These are phyloP conservation scores for Rafetus swinhoei DNA, from an alignment of 2,113 vertebrate genomes.

Conservation along the genomic window DNA sequence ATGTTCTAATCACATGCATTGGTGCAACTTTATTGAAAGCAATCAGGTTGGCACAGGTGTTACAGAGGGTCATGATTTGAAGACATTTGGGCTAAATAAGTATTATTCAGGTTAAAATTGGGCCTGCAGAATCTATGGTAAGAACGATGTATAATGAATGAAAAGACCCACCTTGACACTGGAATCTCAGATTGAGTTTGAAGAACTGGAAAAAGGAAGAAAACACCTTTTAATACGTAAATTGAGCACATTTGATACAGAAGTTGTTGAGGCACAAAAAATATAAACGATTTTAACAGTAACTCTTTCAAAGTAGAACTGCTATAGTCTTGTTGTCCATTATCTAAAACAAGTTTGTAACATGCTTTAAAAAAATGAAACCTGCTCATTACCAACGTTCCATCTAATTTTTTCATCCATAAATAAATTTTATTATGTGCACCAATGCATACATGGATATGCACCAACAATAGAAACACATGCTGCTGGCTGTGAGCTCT, in stretches of 20 bases:
- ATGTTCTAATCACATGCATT: neutral
- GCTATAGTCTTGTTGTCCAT: neutral
- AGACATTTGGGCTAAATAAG: neutral
- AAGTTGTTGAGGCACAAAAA: neutral
- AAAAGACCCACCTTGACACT: neutral
- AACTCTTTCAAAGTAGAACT: neutral
- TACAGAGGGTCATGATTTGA: neutral
- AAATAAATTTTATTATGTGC: too few relatives aligned
- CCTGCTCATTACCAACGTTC: neutral
- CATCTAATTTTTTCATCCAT: too few relatives aligned
- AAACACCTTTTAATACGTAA: neutral
- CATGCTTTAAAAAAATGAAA: neutral
- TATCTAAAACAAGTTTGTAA: neutral
- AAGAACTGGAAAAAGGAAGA: neutral
- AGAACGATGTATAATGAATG: neutral
- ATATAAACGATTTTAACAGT: neutral
- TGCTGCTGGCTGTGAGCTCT: too few relatives aligned
- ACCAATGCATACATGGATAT: too few relatives aligned
- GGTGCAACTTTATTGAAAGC: neutral
- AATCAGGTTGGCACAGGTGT: neutral
- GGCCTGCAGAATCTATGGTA: neutral
- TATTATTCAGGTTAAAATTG: neutral
- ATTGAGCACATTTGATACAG: neutral
- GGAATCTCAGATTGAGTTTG: neutral
- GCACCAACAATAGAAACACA: too few relatives aligned